Percentiles rank a stretch among this genome's conserved stretches.
Conservation (phyloP, 2,113 vertebrate species). For the Peromyscus polionotus region DNA sequence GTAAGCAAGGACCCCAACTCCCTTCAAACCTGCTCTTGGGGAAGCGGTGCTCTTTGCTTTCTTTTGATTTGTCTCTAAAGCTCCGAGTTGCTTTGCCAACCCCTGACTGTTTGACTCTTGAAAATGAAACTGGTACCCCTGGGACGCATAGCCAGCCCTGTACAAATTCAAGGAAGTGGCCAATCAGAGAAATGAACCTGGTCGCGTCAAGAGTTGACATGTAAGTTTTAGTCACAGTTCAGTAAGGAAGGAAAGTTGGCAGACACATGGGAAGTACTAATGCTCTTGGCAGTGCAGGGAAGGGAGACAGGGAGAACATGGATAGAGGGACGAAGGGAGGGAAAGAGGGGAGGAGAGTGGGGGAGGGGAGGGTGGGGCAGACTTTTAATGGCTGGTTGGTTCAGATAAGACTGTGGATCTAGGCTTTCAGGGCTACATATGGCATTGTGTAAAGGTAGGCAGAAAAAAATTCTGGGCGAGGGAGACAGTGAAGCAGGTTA, state of each 20-base stretch:
- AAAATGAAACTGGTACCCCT: constrained; percentile 33
- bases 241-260: not conserved
- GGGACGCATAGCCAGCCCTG: constrained; percentile 11
- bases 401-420: not conserved
- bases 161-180: constrained; percentile 22
- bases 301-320: not conserved
- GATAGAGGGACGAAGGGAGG: not conserved
- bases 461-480: not conserved
- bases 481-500: not conserved
- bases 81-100: constrained; percentile 34
- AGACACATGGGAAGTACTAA: not conserved
- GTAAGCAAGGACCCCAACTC: not conserved
- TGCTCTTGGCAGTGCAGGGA: not conserved
- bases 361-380: not conserved
- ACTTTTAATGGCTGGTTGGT: not conserved
- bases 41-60: not conserved
- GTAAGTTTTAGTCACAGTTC: not conserved
- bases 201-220: not conserved
- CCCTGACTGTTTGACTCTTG: constrained; percentile 60
- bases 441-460: not conserved
- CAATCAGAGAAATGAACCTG: constrained; percentile 31
- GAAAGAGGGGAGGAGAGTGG: not conserved
- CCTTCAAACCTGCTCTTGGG: not conserved
- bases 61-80: not conserved
- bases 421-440: not conserved